Evolutionary conservation across 1,140 invertebrate species (phyloP), one percentile per base, ranked within the genome.

Genomic region (Oedothorax gibbosus): DNA sequence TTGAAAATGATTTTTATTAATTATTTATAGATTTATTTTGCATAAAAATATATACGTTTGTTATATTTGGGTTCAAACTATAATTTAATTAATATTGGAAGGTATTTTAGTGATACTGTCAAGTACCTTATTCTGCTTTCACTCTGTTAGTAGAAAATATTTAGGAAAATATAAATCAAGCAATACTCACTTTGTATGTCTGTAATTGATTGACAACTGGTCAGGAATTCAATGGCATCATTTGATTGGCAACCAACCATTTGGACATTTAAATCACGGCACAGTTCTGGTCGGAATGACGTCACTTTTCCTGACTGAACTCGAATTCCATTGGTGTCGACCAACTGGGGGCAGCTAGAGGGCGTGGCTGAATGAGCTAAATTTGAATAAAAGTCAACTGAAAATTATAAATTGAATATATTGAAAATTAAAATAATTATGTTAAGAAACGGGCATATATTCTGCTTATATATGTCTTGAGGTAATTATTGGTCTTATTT

Each of bases 191-290:
- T 85, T 53, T 84, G 82, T 51, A 87, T 86, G 50, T 88, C 87
- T 72, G 87, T 87, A 50, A 89, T 84, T 21, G 87, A 85, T 0
- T 89, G 87, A 66, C 90, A 90, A 57, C 82, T 88, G 0, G 89
- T 88, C 49, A 88, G 85, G 68, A 90, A 89, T 71, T 90, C 88
- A 66, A 90, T 88, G 9, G 87, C 86, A 57, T 87, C 88, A 35
- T 80, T 64, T 14, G 87, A 65, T 11, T 87, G 87, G 75, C 89
- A 89, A 15, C 88, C 89, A 56, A 89, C 88, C 12, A 88, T 82
- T 11, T 87, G 57, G 11, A 82, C 85, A 18, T 85, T 75, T 51
- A 87, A 88, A 0, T 79, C 79, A 18, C 82, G n/a, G 51, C 87
- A 88, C 0, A 71, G 20, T 75, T 88, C 87, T 76, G 85, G 75